Base-by-base conservation (phyloP, 2,113 vertebrate species). In the Isichthys henryi region DNA sequence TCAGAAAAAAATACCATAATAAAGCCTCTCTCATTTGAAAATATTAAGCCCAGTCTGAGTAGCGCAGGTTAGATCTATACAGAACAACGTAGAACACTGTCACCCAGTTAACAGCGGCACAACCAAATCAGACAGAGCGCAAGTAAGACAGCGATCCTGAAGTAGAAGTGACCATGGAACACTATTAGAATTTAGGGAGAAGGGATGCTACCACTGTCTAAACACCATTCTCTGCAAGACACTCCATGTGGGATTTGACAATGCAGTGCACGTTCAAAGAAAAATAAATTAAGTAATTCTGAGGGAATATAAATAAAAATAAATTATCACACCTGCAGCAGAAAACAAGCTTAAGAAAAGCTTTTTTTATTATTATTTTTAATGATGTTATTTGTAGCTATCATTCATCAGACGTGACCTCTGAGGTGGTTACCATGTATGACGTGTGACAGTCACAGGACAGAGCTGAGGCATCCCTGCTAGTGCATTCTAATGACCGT, bases 41-140 rank as follows among this genome's bases (percentile, higher is more conserved):
- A 88, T 94, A 93, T 92, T 93, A 91, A 92, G 93, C 93, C 94
- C 90, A 53, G 5, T 23, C 27, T 90, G 94, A 92, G 90, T 94
- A 95, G 95, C 95, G 95, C 95, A 95, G 92, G 92, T 90, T 91
- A 89, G 27, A 83, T 46, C 62, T 90, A 66, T 89, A 89, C 91
- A 89, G 50, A n/a, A 43, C 53, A 31, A 46, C 45, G 43, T 56
- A 31, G 8, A 74, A 62, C 27, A 17, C 15, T 31, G n/a, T 74
- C 56, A 50, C 49, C 31, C 46, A 66, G 56, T 8, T n/a, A 21
- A 90, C 83, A 50, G 83, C 88, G n/a, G 48, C 77, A 31, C 7
- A 58, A 89, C 56, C 77, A 53, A 86, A 88, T 49, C 85, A 53
- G 56, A 27, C 88, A 50, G 90, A 89, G 90, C 87, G 88, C 90